These are phyloP conservation scores for Varroa destructor DNA, from an alignment of 1,140 invertebrate genomes.

Conservation along the genomic window DNA sequence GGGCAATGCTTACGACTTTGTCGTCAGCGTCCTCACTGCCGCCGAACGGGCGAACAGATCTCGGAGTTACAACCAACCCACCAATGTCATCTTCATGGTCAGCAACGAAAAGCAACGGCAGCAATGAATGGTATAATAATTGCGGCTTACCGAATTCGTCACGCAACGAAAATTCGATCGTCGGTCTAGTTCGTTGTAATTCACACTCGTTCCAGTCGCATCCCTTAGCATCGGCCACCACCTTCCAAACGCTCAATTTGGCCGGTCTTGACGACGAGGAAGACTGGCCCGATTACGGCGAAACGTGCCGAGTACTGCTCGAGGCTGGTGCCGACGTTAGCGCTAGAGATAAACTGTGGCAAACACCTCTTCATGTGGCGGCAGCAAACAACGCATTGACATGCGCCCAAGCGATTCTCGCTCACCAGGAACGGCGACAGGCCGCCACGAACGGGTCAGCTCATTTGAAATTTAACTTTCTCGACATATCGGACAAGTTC, in stretches of 20 bases:
- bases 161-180: slow-evolving; percentile 31
- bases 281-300: slow-evolving; percentile 34
- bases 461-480: slow-evolving; percentile 30
- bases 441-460: slow-evolving; percentile 48
- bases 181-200: slow-evolving; percentile 39
- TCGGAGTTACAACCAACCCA: too few relatives aligned
- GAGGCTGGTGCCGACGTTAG: slow-evolving; percentile 49
- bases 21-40: too few relatives aligned
- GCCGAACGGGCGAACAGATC: too few relatives aligned
- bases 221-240: neutral
- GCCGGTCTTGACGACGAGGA: slow-evolving; percentile 29
- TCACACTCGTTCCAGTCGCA: slow-evolving; percentile 18
- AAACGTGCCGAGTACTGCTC: slow-evolving; percentile 47
- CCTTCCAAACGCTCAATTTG: slow-evolving; percentile 27
- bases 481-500: slow-evolving; percentile 42
- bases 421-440: slow-evolving; percentile 37
- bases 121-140: too few relatives aligned
- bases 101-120: too few relatives aligned
- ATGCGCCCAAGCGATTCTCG: slow-evolving; percentile 46
- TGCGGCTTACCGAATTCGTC: neutral
- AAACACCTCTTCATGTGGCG: slow-evolving; percentile 49
- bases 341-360: slow-evolving; percentile 50
- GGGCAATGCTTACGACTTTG: too few relatives aligned
- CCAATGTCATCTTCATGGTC: too few relatives aligned
- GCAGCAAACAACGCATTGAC: slow-evolving; percentile 49